A percentile compares a stretch with the other conserved stretches of the same genome.
phyloP scores from a whole-genome alignment of 1,140 invertebrate genomes.

The Bacillus rossius region DNA sequence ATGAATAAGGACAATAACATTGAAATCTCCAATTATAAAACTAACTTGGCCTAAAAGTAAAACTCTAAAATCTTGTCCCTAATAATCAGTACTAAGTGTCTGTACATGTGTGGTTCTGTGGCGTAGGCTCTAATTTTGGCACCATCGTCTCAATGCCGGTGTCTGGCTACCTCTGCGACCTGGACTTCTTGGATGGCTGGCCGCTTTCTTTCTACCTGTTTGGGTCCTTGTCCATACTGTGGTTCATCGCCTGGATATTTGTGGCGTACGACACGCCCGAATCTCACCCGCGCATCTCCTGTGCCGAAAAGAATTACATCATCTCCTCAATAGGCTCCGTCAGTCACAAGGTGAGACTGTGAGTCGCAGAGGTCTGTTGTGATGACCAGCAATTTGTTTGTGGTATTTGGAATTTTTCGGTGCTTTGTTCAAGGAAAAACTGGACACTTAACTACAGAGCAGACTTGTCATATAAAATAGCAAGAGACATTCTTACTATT shows the following conservation, averaged over 20 bases:
- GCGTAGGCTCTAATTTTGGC: slow-evolving; percentile 62
- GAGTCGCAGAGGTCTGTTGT: too few species aligned
- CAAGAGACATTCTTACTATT: too few species aligned
- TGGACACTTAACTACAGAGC: too few species aligned
- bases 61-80: too few species aligned
- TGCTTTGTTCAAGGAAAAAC: too few species aligned
- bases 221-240: slow-evolving; percentile 61
- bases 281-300: slow-evolving; percentile 77
- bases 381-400: too few species aligned
- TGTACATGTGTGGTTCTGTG: slow-evolving; percentile 11
- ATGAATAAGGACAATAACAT: too few species aligned
- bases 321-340: neutral
- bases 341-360: neutral
- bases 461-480: too few species aligned
- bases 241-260: slow-evolving; percentile 66
- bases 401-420: too few species aligned
- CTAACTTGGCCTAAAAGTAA: too few species aligned
- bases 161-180: slow-evolving; percentile 65
- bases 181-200: slow-evolving; percentile 65
- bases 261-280: slow-evolving; percentile 72
- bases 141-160: slow-evolving; percentile 69
- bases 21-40: too few species aligned
- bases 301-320: slow-evolving; percentile 64
- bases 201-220: slow-evolving; percentile 75
- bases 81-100: too few species aligned